Evolutionary conservation across 2,113 vertebrate genomes (phyloP), one percentile per base, ranked within the genome.

Genomic region (Toxotes chatareus): DNA sequence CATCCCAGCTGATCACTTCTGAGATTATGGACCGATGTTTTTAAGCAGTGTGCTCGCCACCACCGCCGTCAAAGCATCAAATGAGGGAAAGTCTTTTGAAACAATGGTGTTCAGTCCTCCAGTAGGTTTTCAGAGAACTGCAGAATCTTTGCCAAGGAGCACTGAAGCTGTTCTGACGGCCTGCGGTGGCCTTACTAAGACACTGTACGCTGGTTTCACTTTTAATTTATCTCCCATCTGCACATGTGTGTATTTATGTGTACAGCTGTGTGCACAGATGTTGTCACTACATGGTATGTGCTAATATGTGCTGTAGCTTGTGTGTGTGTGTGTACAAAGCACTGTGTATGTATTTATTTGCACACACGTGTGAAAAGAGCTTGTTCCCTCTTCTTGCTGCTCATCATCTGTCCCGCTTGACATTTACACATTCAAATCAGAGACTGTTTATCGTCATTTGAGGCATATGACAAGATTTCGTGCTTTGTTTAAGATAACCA

Each of bases 351-450:
- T 74, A 61, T 86, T 32, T 51, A 79, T 90, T 86, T 91, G 85
- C 85, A 90, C 81, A 44, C 70, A 63, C n/a, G 59, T 76, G 83
- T 84, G 86, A 82, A 76, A 71, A 31, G 55, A 53, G 51, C 51
- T 83, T 91, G 90, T 89, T 91, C 73, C 86, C 74, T 85, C 81
- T 86, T 88, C 85, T 89, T 1, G 0, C 60, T 49, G 61, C 80
- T 83, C 76, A 21, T 70, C 65, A 23, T 85, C 67, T 56, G 65
- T 56, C 69, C 67, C 8, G 1, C 63, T 32, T 93, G 91, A 93
- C 91, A 90, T 93, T 93, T 90, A 90, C 76, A 89, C 88, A 93
- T 89, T 91, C 86, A 93, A 91, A 91, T 91, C 82, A 87, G 86
- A 83, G 19, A 49, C 31, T 76, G 64, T 88, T 79, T 85, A 75